Evolutionary conservation across 2,113 vertebrate species (phyloP), one percentile per base, ranked within the genome.

Genomic region (Phoenicopterus ruber): DNA sequence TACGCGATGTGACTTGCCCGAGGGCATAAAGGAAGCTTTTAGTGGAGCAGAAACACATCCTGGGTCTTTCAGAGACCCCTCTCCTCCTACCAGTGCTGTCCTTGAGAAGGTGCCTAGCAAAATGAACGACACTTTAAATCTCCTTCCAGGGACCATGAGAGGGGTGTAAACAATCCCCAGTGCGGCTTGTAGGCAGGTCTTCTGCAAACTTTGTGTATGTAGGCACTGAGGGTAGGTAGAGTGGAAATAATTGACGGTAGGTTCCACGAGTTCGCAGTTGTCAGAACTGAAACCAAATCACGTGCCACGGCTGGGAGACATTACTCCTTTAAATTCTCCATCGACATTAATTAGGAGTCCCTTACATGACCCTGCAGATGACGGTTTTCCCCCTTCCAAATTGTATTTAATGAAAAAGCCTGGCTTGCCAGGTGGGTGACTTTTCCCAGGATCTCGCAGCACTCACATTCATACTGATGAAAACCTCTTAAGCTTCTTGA

Each of bases 401-500:
- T 2, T 46, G n/a, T 16, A 44, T 70, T 94, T 82, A 38, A 54
- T 59, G 80, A 38, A 58, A 62, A 63, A 26, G 31, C 49, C 46
- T 72, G 61, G 50, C 61, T 86, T 94, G 87, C 80, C 91, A 91
- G 90, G 93, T 86, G 80, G 79, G 76, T 66, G 91, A 79, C 62
- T 81, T 82, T 95, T 93, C 92, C 87, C 95, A 91, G 90, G 90
- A 71, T 82, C 69, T 83, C 5, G 1, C 76, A 90, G 71, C 71
- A 24, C 84, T 96, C 44, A 5, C 42, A 46, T 72, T 46, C 10
- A 2, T 61, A 6, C 65, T 46, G 84, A 69, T 61, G 95, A 91
- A 95, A 96, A 73, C 72, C 81, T 90, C 82, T 59, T 66, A 82
- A 92, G 84, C 92, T 96, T n/a, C 82, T 28, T 9, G 55, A 47